Conservation (phyloP, 2,888 invertebrate species). For the Suillia variegata region DNA sequence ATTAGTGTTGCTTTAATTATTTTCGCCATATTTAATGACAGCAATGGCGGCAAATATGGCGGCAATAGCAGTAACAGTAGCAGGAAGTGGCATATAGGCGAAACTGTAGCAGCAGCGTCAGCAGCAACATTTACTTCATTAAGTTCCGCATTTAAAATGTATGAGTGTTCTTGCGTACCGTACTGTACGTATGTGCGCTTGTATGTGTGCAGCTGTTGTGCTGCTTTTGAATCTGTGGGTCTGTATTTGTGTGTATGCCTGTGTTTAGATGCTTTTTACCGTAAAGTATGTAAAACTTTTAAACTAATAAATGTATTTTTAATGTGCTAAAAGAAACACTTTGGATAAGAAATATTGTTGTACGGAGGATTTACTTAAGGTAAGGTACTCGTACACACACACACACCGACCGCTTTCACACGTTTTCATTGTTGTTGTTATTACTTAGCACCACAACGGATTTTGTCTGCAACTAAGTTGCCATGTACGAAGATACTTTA, state of each 20-base stretch:
- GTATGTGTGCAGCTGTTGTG: not conserved
- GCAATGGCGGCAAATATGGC: conserved; percentile 6
- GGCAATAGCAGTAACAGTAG: conserved; percentile 23
- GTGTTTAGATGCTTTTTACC: too few relatives aligned
- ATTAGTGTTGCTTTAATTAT: conserved; percentile 48
- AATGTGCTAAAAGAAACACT: conserved; percentile 14
- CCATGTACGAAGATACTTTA: too few relatives aligned
- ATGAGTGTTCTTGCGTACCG: not conserved
- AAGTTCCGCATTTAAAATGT: conserved; percentile 1
- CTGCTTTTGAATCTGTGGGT: not conserved
- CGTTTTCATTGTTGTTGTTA: too few relatives aligned
- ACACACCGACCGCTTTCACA: too few relatives aligned
- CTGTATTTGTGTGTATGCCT: not conserved
- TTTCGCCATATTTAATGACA: conserved; percentile 37
- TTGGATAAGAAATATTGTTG: not conserved
- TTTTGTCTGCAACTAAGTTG: too few relatives aligned
- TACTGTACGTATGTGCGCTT: too few relatives aligned
- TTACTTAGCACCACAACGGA: too few relatives aligned
- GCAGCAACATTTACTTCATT: conserved; percentile 15
- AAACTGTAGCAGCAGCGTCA: conserved; percentile 27
- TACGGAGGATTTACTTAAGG: too few relatives aligned
- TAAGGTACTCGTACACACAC: too few relatives aligned
- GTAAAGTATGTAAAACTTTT: conserved; percentile 12
- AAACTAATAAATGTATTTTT: conserved; percentile 27
- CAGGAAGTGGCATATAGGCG: conserved; percentile 23